Base-by-base conservation (phyloP, 30 jellyfish, hydroid and myxozoan species). In the Chironex yamaguchii region DNA sequence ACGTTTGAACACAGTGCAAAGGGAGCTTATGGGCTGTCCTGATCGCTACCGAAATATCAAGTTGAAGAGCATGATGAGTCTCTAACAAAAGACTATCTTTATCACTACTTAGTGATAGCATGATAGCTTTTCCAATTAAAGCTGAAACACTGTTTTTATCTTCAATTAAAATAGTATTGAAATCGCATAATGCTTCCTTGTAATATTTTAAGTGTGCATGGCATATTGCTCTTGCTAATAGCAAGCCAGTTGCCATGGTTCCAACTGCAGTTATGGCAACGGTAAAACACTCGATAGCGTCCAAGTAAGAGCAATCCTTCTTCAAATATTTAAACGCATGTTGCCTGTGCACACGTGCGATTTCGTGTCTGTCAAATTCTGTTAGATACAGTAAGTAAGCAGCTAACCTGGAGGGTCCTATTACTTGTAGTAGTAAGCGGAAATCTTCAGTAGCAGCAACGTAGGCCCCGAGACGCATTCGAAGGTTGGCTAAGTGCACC, bases 401-500 rank as follows among this genome's bases (percentile, higher is more conserved):
- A 12, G 89, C 71, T 52, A 90, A 62, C 21, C 58, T 79, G n/a
- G 69, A 90, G 17, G 81, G 64, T 14, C 97, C 97, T 54, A 79
- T 54, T 34, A 89, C 90, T 2, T 51, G 72, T 36, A 50, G 58
- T 4, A 90, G 49, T 12, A 81, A 53, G 48, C 97, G 89, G 35
- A 90, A 90, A 71, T 90, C 97, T 33, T 90, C 96, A 36, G 86
- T 90, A 13, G 96, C 92, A 28, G 97, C 97, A 31, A 90, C 95
- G 71, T 90, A 90, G 21, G 97, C 97, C 14, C 97, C 97, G 0
- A 90, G 76, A 17, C 82, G 83, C 89, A 90, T 71, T 36, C 97
- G 73, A 27, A 90, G 49, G 36, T 90, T 90, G 22, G 97, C 97
- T 24, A 90, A 88, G 66, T 90, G 85, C 17, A 90, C 63, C 95